phyloP scores from a whole-genome alignment of 1,140 invertebrate species.

The Nephila pilipes region DNA sequence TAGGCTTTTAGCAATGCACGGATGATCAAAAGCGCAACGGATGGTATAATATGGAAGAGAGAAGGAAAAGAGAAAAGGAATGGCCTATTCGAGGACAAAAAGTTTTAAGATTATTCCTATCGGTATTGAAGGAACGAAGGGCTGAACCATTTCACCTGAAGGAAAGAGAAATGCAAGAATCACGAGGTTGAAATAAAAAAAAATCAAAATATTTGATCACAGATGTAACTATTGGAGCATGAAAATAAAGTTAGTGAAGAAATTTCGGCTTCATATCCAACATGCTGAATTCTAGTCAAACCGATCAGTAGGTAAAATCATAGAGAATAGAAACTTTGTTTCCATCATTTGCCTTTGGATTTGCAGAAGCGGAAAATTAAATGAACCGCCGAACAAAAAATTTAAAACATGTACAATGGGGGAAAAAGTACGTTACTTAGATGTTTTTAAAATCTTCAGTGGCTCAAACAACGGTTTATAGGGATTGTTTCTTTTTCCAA shows the following conservation, averaged over 20 bases:
- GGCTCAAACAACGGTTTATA: background rate
- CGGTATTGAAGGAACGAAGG: background rate
- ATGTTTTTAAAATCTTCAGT: background rate
- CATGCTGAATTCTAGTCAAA: constrained; percentile 5
- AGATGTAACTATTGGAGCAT: constrained; percentile 24
- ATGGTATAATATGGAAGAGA: constrained; percentile 53
- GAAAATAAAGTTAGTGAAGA: constrained; percentile 32
- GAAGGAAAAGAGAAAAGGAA: background rate
- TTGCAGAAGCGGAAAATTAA: constrained; percentile 31
- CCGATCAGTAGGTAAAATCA: background rate
- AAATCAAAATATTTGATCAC: constrained; percentile 52
- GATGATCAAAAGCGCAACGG: constrained; percentile 51
- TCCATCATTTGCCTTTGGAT: background rate
- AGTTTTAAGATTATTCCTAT: constrained; percentile 60
- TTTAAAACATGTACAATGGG: background rate
- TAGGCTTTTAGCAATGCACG: constrained; percentile 72
- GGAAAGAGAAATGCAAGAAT: constrained; percentile 18
- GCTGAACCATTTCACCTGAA: constrained; percentile 26
- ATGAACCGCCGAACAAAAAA: background rate
- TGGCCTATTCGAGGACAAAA: background rate
- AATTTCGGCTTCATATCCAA: constrained; percentile 24
- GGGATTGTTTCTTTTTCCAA: too few relatives aligned
- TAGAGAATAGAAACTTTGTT: background rate
- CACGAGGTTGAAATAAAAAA: background rate
- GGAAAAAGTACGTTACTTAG: background rate